Evolutionary conservation across 1,140 invertebrate genomes (phyloP).

Genomic region (Tribolium castaneum): DNA sequence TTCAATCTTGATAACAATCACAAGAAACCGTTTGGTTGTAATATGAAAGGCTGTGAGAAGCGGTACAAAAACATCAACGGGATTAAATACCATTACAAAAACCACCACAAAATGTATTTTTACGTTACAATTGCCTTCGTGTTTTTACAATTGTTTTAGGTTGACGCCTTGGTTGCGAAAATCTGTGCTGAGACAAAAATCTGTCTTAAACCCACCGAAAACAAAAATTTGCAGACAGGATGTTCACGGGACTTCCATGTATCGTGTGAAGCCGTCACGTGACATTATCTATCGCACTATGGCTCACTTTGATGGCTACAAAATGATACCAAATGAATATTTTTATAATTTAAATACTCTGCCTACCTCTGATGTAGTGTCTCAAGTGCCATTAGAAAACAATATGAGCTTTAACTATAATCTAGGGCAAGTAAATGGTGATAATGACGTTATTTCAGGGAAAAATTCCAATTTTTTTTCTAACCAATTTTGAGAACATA

Average conservation of each 20-base stretch:
- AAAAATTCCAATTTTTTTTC: constrained; percentile 9
- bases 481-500: not conserved
- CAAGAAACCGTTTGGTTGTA: constrained; percentile 85
- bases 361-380: constrained; percentile 3
- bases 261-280: not conserved
- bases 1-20: not conserved
- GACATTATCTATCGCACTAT: not conserved
- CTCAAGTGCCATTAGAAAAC: constrained; percentile 39
- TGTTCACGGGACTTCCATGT: not conserved
- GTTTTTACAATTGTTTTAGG: not conserved
- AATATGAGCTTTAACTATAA: constrained; percentile 30
- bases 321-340: not conserved
- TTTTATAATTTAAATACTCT: not conserved
- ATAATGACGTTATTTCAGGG: constrained; percentile 1
- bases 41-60: constrained; percentile 86
- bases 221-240: not conserved
- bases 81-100: constrained; percentile 87
- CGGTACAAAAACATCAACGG: constrained; percentile 90
- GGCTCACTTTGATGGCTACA: not conserved
- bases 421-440: not conserved
- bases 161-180: not conserved
- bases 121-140: not conserved
- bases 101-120: constrained; percentile 76
- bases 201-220: not conserved
- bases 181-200: not conserved